Percentiles rank a stretch among this genome's conserved stretches.
phyloP scores from a whole-genome alignment of 2,888 invertebrate genomes.

The Eupithecia centaureata region DNA sequence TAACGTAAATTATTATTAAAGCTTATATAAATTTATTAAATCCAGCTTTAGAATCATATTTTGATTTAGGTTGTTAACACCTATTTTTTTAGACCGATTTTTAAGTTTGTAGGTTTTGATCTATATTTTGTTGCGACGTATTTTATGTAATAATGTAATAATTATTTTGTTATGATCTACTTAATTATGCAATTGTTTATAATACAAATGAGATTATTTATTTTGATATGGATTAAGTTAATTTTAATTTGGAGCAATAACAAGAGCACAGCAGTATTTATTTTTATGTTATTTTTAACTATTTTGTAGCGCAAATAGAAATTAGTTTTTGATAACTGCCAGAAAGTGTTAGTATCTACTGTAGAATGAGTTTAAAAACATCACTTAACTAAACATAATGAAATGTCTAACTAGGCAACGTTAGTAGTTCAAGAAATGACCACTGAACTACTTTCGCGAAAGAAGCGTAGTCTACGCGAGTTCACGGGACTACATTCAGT shows the following conservation, averaged over 20 bases:
- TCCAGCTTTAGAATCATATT: not conserved
- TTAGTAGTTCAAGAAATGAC: not conserved
- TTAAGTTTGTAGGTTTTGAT: not conserved
- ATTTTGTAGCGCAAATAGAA: not conserved
- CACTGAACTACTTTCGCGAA: not conserved
- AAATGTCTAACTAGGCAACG: not conserved
- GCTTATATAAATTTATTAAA: not conserved
- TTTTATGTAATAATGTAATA: not conserved
- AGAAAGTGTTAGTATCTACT: not conserved
- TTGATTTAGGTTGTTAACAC: slow-evolving; percentile 1
- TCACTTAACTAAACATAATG: too few relatives aligned
- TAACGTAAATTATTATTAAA: not conserved
- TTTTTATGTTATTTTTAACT: not conserved
- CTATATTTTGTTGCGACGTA: slow-evolving; percentile 15
- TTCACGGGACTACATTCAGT: too few relatives aligned
- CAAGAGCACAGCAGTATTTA: slow-evolving; percentile 6
- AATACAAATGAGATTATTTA: slow-evolving; percentile 39
- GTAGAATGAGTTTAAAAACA: too few relatives aligned
- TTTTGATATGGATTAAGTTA: slow-evolving; percentile 32
- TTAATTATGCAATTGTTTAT: slow-evolving; percentile 31
- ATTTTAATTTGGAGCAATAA: slow-evolving; percentile 26
- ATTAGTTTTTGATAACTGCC: not conserved
- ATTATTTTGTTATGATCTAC: slow-evolving; percentile 8
- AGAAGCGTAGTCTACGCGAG: not conserved
- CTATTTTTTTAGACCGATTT: not conserved